A percentile compares a stretch with the other conserved stretches of the same genome.
Evolutionary conservation across 2,888 invertebrate genomes (phyloP).

Genomic region (Cataglyphis altisquamis): DNA sequence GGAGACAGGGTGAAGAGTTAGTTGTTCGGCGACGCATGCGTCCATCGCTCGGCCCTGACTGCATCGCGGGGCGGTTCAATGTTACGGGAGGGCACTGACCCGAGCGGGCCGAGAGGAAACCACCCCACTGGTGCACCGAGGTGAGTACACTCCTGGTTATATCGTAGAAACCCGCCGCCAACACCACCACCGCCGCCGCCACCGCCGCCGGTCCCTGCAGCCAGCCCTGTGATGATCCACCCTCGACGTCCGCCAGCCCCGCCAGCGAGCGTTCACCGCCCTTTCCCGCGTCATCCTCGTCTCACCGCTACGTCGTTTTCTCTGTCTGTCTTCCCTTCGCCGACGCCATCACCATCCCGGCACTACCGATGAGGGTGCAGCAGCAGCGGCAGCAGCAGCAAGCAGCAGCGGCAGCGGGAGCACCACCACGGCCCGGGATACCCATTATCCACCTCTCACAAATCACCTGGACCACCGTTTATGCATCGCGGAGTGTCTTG

Average conservation of each 20-base stretch:
- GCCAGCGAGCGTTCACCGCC: conserved; percentile 36
- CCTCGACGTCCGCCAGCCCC: conserved; percentile 45
- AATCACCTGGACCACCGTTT: conserved; percentile 80
- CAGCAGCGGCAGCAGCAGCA: conserved; percentile 59
- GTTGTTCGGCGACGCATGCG: conserved; percentile 80
- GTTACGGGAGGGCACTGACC: conserved; percentile 86
- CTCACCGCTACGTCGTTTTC: conserved; percentile 40
- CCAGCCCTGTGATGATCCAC: conserved; percentile 71
- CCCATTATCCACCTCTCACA: conserved; percentile 82
- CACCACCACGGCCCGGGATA: conserved; percentile 80
- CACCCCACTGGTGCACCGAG: conserved; percentile 83
- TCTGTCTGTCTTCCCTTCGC: conserved; percentile 49
- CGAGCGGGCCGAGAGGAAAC: conserved; percentile 80
- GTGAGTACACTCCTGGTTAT: conserved; percentile 83
- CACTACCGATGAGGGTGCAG: conserved; percentile 60
- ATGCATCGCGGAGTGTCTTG: conserved; percentile 63
- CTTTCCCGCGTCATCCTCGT: conserved; percentile 36
- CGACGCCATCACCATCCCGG: conserved; percentile 58
- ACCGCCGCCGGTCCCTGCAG: conserved; percentile 69
- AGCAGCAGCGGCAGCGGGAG: conserved; percentile 66
- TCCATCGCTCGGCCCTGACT: conserved; percentile 84
- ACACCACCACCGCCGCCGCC: conserved; percentile 60
- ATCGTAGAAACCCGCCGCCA: conserved; percentile 69
- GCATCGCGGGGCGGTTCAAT: conserved; percentile 86
- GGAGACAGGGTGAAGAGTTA: conserved; percentile 12